These are phyloP conservation scores for Cheumatopsyche charites DNA, from an alignment of 1,140 invertebrate species.

Conservation along the genomic window DNA sequence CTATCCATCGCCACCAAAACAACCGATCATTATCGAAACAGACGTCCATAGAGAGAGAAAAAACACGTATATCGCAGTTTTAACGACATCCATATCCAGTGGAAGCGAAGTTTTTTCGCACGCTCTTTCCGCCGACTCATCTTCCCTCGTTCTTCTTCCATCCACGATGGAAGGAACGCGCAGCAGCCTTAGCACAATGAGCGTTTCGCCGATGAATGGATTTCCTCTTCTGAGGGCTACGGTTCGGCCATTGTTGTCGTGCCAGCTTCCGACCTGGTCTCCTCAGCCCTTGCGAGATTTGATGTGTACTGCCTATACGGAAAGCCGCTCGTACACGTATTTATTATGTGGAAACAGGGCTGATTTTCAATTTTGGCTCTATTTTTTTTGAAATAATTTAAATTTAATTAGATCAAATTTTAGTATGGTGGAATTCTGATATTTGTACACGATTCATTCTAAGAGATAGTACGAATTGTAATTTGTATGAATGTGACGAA, in stretches of 20 bases:
- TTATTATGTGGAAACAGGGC: background rate
- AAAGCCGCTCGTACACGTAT: background rate
- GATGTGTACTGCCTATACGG: constrained; percentile 11
- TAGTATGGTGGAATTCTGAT: no score
- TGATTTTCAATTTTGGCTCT: no score
- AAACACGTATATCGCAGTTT: background rate
- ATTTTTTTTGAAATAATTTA: no score
- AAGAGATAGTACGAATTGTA: no score
- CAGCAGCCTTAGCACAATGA: constrained; percentile 29
- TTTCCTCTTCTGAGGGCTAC: constrained; percentile 26
- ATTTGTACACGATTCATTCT: no score
- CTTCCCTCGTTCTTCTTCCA: constrained; percentile 6
- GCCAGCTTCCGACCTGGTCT: constrained; percentile 24
- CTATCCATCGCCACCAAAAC: no score
- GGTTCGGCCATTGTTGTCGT: constrained; percentile 28
- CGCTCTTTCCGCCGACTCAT: background rate
- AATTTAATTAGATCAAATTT: no score
- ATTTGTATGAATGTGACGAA: no score
- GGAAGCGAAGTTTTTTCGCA: no score
- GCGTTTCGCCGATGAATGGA: constrained; percentile 34
- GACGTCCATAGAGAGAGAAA: background rate
- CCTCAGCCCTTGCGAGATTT: constrained; percentile 21
- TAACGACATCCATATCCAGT: background rate
- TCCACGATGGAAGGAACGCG: background rate
- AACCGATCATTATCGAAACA: background rate